Percentiles rank a stretch among this genome's conserved stretches.
Evolutionary conservation across 2,888 invertebrate species (phyloP).

Genomic region (Crematogaster levior): DNA sequence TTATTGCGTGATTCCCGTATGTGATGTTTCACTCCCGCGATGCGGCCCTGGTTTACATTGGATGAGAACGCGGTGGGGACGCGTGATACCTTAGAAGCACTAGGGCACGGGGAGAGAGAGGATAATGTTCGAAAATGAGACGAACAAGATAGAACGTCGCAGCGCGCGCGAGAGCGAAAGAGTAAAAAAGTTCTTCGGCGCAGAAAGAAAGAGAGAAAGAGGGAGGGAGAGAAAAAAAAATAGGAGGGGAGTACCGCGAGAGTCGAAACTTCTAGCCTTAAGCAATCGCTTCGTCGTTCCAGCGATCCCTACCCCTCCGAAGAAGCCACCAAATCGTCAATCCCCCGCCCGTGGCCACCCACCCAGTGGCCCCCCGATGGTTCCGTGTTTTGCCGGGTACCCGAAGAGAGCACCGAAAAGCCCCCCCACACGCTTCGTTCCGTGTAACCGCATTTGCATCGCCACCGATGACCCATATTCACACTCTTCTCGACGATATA

Average conservation of each 20-base stretch:
- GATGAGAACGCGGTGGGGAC: slow-evolving; percentile 71
- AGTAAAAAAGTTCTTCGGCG: not conserved
- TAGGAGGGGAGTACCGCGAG: slow-evolving; percentile 86
- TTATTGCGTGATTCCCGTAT: not conserved
- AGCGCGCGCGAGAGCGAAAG: slow-evolving; percentile 47
- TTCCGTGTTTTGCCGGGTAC: slow-evolving; percentile 50
- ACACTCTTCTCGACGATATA: slow-evolving; percentile 73
- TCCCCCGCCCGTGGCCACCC: slow-evolving; percentile 65
- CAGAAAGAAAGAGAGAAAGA: not conserved
- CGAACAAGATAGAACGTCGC: slow-evolving; percentile 69
- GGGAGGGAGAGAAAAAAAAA: slow-evolving; percentile 78
- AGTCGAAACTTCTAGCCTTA: slow-evolving; percentile 79
- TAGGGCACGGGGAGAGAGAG: slow-evolving; percentile 76
- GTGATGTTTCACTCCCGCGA: slow-evolving; percentile 65
- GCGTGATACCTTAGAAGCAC: slow-evolving; percentile 70
- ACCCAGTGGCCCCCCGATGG: slow-evolving; percentile 58
- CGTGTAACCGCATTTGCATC: slow-evolving; percentile 83
- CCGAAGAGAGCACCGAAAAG: slow-evolving; percentile 35
- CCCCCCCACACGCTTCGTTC: slow-evolving; percentile 61
- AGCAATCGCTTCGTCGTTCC: slow-evolving; percentile 80
- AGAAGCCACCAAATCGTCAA: slow-evolving; percentile 50
- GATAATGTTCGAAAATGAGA: slow-evolving; percentile 78
- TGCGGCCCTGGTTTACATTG: slow-evolving; percentile 79
- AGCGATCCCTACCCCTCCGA: slow-evolving; percentile 45
- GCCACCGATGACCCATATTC: slow-evolving; percentile 84